A percentile compares a stretch with the other conserved stretches of the same genome.
Conservation (phyloP, 2,888 invertebrate species). For the Strigamia maritima region DNA sequence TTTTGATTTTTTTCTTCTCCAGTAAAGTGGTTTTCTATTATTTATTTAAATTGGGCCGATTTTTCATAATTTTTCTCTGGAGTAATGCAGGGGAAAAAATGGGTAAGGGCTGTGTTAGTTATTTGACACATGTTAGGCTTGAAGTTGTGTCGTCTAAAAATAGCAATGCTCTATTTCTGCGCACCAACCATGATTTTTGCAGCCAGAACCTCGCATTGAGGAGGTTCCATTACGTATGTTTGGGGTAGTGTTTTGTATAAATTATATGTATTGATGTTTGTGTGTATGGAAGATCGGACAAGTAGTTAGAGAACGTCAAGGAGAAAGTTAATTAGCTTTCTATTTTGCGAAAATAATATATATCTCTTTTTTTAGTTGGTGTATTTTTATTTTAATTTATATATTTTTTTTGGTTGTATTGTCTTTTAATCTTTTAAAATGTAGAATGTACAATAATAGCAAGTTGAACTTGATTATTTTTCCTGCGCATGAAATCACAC, state of each 20-base stretch:
- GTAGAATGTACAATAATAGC: neutral
- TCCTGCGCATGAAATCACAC: slow-evolving; percentile 20
- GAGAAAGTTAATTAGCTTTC: too few relatives aligned
- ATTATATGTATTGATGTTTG: neutral
- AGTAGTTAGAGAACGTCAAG: neutral
- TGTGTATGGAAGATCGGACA: neutral
- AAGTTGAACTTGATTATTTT: slow-evolving; percentile 13
- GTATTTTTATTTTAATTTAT: neutral
- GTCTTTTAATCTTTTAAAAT: neutral
- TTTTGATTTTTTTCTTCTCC: neutral
- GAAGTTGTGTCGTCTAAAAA: slow-evolving; percentile 21
- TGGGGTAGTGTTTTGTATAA: slow-evolving; percentile 27
- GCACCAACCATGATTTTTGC: slow-evolving; percentile 32
- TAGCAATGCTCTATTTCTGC: slow-evolving; percentile 35
- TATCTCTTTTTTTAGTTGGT: neutral
- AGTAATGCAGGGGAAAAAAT: neutral
- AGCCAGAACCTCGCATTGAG: slow-evolving; percentile 21
- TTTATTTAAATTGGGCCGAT: neutral
- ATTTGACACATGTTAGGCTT: slow-evolving; percentile 36
- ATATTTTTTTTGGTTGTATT: neutral
- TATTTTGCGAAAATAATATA: neutral
- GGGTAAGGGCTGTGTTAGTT: slow-evolving; percentile 26
- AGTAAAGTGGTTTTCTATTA: too few relatives aligned
- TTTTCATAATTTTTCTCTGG: neutral
- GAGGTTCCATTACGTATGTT: slow-evolving; percentile 28